Evolutionary conservation across 2,797 vertebrate genomes (phyloP).

Genomic region (Alauda arvensis): DNA sequence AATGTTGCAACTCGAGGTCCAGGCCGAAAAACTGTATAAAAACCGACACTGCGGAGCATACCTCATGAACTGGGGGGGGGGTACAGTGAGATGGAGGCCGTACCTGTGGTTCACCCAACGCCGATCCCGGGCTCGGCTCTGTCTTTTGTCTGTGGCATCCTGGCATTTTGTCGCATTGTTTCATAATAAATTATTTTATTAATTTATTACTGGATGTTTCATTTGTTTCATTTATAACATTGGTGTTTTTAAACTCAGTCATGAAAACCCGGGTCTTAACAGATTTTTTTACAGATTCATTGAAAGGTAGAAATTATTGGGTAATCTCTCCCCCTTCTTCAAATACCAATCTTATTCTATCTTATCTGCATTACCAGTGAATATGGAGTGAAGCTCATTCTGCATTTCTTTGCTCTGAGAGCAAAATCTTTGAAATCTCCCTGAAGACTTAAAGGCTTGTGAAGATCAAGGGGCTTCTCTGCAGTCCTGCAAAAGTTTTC

Average conservation of each 20-base stretch:
- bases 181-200: too few relatives aligned
- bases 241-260: background rate
- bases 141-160: too few relatives aligned
- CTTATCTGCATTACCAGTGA: conserved; percentile 24
- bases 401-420: conserved; percentile 12
- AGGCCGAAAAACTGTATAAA: too few relatives aligned
- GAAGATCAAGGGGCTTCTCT: background rate
- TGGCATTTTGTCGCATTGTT: too few relatives aligned
- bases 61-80: too few relatives aligned
- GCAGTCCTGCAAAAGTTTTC: background rate
- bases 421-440: conserved; percentile 37
- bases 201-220: too few relatives aligned
- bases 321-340: background rate
- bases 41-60: too few relatives aligned
- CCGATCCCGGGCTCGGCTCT: too few relatives aligned
- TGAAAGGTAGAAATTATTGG: background rate
- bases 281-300: background rate
- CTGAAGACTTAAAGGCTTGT: background rate
- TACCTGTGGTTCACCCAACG: too few relatives aligned
- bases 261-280: background rate
- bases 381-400: conserved; percentile 19
- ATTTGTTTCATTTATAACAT: too few relatives aligned
- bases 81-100: too few relatives aligned
- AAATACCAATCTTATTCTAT: background rate
- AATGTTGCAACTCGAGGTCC: too few relatives aligned